Evolutionary conservation across 2,113 vertebrate genomes (phyloP), one percentile per base, ranked within the genome.

Genomic region (Eretmochelys imbricata): DNA sequence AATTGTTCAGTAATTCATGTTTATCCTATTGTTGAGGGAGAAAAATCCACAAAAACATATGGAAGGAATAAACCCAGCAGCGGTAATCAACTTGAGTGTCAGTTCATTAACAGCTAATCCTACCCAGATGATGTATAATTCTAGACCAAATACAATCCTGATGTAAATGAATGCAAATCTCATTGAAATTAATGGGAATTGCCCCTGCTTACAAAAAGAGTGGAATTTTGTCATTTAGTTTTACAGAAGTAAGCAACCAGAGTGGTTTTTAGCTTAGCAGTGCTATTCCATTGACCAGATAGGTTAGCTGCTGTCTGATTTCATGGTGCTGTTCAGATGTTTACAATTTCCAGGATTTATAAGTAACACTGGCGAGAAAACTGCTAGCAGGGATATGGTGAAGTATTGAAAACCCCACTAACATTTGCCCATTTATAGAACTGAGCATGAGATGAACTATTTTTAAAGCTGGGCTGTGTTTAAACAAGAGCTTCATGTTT

Each of bases 391-490:
- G n/a, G 16, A 92, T 89, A 38, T 25, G 19, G 42, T 88, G 50
- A 95, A 94, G 2, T 27, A 87, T 11, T 65, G 7, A 69, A n/a
- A 69, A n/a, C 62, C 62, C 62, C 62, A 69, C 27, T 25, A 69
- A 69, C 62, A n/a, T 38, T 72, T 72, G 19, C 35, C 35, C 8
- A n/a, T n/a, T 72, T 29, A 27, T 59, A 59, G 57, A 59, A 59
- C 11, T 27, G 57, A 29, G 3, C 51, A 91, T 80, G 27, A 89
- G 91, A 72, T n/a, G 88, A 54, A 91, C 95, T 96, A 78, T 88
- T 92, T 93, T 83, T 79, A 96, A 97, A 96, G 89, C 91, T 92
- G 85, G 72, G 14, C 8, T 16, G 53, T 84, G 24, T 85, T 65
- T 57, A 92, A 49, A 94, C 87, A 91, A 82, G 9, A 38, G 27